phyloP scores from a whole-genome alignment of 2,888 invertebrate species.

The Myathropa florea region DNA sequence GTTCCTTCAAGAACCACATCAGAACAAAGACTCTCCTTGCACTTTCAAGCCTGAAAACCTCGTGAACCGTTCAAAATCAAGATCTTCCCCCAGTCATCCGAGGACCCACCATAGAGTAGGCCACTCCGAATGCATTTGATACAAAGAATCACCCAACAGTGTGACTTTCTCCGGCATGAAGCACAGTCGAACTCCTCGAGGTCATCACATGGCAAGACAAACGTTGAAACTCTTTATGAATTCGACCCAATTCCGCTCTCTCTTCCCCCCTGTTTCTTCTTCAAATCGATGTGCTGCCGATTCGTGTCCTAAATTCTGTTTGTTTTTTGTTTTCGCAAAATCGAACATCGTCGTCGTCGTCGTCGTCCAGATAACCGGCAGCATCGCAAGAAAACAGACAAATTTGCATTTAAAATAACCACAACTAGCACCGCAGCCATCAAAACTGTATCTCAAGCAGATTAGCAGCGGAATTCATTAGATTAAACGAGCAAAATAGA shows the following conservation, averaged over 20 bases:
- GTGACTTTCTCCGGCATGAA: neutral
- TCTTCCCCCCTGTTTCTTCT: neutral
- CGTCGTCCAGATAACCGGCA: neutral
- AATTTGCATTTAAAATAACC: conserved; percentile 13
- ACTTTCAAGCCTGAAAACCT: too few species aligned
- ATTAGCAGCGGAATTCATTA: conserved; percentile 15
- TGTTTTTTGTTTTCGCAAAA: neutral
- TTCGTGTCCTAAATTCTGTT: neutral
- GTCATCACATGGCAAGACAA: neutral
- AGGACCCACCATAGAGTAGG: neutral
- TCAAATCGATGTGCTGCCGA: neutral
- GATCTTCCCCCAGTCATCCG: neutral
- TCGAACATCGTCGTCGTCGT: too few species aligned
- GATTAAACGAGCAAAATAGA: conserved; percentile 28
- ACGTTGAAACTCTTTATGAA: neutral
- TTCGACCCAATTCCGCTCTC: neutral
- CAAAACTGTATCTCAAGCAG: conserved; percentile 18
- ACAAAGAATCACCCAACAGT: neutral
- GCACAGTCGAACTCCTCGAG: neutral
- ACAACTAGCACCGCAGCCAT: conserved; percentile 1
- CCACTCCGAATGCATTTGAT: neutral
- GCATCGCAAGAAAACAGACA: neutral
- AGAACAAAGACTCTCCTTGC: neutral
- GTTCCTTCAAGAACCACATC: too few species aligned
- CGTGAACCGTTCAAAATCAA: too few species aligned